Evolutionary conservation across 2,113 vertebrate species (phyloP).

Genomic region (Maccullochella peelii): DNA sequence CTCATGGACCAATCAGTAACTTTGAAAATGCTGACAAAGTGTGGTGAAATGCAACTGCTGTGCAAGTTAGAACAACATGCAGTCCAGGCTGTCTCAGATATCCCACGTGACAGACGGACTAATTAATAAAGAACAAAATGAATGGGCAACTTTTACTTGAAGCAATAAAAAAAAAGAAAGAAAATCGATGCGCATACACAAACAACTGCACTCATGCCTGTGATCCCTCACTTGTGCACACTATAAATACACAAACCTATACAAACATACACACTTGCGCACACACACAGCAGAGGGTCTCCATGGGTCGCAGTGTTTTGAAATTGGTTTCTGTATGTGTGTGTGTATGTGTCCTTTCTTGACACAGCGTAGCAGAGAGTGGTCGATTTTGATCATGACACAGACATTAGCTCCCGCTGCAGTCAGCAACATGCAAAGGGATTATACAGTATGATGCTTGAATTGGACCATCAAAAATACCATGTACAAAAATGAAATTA

Average conservation of each 20-base stretch:
- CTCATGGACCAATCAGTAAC: conserved; percentile 5
- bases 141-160: background rate
- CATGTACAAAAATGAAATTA: background rate
- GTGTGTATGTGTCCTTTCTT: background rate
- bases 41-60: background rate
- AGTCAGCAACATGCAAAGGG: conserved; percentile 21
- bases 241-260: background rate
- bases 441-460: background rate
- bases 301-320: conserved; percentile 4
- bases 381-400: conserved; percentile 33
- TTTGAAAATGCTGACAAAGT: conserved; percentile 15
- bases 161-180: background rate
- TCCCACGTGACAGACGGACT: background rate
- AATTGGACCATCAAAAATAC: background rate
- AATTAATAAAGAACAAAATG: conserved; percentile 13
- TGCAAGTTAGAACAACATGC: conserved; percentile 7
- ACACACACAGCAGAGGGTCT: conserved; percentile 4
- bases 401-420: conserved; percentile 7
- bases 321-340: background rate
- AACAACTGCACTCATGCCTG: background rate
- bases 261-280: background rate
- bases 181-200: background rate
- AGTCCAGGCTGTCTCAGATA: background rate
- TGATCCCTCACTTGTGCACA: background rate
- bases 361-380: background rate